Evolutionary conservation across 1,140 invertebrate genomes (phyloP).

Genomic region (Drosophila sturtevanti): DNA sequence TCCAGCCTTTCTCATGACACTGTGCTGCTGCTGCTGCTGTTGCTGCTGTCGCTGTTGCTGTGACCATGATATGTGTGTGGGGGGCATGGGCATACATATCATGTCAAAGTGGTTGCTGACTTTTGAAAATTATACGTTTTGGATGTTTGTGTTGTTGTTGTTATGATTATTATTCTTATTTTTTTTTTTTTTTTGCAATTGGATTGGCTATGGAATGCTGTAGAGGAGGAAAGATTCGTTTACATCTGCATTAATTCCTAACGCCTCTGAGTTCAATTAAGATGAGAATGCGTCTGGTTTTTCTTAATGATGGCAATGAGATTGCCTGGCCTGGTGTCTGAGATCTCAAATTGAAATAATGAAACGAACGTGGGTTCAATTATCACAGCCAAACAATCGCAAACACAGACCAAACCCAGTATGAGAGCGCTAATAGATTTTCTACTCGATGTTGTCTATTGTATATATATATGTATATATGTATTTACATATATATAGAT

Average conservation of each 20-base stretch:
- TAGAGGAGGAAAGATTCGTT: slow-evolving; percentile 46
- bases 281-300: slow-evolving; percentile 55
- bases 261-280: slow-evolving; percentile 78
- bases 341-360: slow-evolving; percentile 69
- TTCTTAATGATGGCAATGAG: neutral
- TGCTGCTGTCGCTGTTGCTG: neutral
- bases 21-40: slow-evolving; percentile 1
- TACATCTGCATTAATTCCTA: slow-evolving; percentile 77
- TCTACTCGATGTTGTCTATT: slow-evolving; percentile 40
- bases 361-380: slow-evolving; percentile 81
- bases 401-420: slow-evolving; percentile 32
- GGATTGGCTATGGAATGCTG: slow-evolving; percentile 49
- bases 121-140: slow-evolving; percentile 78
- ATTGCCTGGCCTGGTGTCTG: no score
- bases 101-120: slow-evolving; percentile 50
- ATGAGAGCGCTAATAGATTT: slow-evolving; percentile 76
- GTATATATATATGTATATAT: no score
- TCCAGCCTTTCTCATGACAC: neutral
- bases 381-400: slow-evolving; percentile 77
- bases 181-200: slow-evolving; percentile 68
- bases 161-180: slow-evolving; percentile 31
- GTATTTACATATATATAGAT: neutral
- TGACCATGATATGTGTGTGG: slow-evolving; percentile 49
- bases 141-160: slow-evolving; percentile 44
- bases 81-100: slow-evolving; percentile 55